These are phyloP conservation scores for Parnassius glacialis DNA, from an alignment of 2,888 invertebrate genomes.

Conservation along the genomic window DNA sequence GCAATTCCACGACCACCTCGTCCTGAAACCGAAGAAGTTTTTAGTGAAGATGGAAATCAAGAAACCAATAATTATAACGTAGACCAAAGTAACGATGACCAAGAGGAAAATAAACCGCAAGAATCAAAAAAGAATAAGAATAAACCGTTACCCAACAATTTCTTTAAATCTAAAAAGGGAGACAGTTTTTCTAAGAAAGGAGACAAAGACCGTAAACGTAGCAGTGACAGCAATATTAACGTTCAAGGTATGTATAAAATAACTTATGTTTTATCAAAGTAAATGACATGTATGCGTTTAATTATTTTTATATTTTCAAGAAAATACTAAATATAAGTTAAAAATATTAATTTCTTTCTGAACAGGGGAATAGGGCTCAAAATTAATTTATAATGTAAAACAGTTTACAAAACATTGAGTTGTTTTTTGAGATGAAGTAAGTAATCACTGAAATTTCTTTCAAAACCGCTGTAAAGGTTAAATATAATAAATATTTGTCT, in stretches of 20 bases:
- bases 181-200: conserved; percentile 30
- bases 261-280: no score
- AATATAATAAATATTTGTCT: no score
- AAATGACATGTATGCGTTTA: no score
- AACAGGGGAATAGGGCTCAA: no score
- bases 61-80: conserved; percentile 42
- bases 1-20: conserved; percentile 76
- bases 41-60: conserved; percentile 32
- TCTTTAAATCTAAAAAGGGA: conserved; percentile 40
- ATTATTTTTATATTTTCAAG: no score
- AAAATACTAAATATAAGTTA: no score
- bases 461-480: no score
- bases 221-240: conserved; percentile 50
- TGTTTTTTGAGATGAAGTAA: no score
- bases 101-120: conserved; percentile 30
- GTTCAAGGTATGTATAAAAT: conserved; percentile 54
- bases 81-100: conserved; percentile 31
- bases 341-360: no score
- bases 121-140: conserved; percentile 26
- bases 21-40: conserved; percentile 32
- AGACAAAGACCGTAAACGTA: conserved; percentile 38
- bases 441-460: no score
- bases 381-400: no score
- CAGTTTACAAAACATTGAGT: no score
- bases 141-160: conserved; percentile 19